phyloP scores from a whole-genome alignment of 92 coral and sea anemone species.

The Epizoanthus stellaris region DNA sequence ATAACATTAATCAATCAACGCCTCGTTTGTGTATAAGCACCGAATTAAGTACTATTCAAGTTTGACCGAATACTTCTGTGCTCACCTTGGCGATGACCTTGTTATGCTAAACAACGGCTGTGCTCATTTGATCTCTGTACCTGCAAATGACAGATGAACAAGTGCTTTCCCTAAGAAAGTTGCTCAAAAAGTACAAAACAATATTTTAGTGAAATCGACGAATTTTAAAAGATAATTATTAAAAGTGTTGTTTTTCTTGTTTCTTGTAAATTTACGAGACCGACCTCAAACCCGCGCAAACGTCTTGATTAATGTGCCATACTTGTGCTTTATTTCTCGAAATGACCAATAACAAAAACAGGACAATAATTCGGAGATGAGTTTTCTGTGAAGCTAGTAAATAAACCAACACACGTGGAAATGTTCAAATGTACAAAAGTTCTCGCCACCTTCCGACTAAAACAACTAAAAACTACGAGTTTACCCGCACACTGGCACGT shows the following conservation, averaged over 20 bases:
- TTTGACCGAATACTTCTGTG: conserved; percentile 19
- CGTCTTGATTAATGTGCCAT: too few species aligned
- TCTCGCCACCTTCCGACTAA: not conserved
- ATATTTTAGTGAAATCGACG: too few species aligned
- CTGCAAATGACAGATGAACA: conserved; percentile 22
- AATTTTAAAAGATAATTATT: too few species aligned
- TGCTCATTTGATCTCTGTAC: conserved; percentile 44
- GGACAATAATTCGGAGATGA: too few species aligned
- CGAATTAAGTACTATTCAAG: conserved; percentile 12
- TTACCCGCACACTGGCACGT: conserved; percentile 15
- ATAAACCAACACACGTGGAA: conserved; percentile 33
- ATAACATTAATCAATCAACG: conserved; percentile 15
- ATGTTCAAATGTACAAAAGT: conserved; percentile 2
- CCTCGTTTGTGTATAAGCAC: conserved; percentile 10
- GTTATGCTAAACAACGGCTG: not conserved
- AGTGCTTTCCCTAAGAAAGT: conserved; percentile 15
- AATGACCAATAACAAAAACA: too few species aligned
- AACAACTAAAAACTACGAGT: conserved; percentile 4
- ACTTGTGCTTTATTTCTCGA: too few species aligned
- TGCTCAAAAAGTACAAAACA: not conserved
- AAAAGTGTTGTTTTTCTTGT: too few species aligned
- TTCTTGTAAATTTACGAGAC: too few species aligned
- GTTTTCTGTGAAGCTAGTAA: not conserved
- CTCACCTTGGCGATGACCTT: conserved; percentile 44
- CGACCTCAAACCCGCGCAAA: too few species aligned